Conservation (phyloP, 2,888 invertebrate genomes). For the Epinotia bilunana region DNA sequence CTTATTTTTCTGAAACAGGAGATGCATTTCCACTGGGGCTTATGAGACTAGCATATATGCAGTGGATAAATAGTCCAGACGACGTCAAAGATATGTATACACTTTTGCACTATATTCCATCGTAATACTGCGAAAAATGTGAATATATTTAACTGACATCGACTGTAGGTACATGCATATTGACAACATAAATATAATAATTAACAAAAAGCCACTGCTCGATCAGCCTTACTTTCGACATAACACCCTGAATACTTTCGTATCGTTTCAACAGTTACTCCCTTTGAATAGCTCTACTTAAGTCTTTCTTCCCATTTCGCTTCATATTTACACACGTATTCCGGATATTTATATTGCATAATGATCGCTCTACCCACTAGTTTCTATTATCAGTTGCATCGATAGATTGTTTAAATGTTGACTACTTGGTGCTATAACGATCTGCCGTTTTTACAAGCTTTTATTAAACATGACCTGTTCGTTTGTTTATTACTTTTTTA, state of each 20-base stretch:
- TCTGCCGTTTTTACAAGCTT: too few species aligned
- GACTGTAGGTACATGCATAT: neutral
- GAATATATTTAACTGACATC: neutral
- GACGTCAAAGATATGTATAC: neutral
- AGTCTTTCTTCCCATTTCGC: conserved; percentile 20
- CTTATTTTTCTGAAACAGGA: neutral
- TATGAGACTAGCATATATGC: neutral
- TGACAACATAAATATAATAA: neutral
- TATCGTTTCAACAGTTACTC: conserved; percentile 3
- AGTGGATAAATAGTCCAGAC: neutral
- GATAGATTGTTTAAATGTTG: neutral
- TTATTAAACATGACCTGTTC: too few species aligned
- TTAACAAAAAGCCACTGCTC: conserved; percentile 8
- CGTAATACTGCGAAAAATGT: too few species aligned
- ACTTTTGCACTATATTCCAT: too few species aligned
- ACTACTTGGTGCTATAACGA: too few species aligned
- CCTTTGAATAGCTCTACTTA: conserved; percentile 5
- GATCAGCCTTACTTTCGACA: conserved; percentile 20
- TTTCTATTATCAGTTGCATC: neutral
- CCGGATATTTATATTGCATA: neutral
- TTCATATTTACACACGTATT: neutral
- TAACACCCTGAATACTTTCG: neutral
- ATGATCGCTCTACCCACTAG: neutral
- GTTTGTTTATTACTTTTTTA: too few species aligned
- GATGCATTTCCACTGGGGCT: neutral